Conservation (phyloP, 2,113 vertebrate species). For the Synchiropus splendidus region DNA sequence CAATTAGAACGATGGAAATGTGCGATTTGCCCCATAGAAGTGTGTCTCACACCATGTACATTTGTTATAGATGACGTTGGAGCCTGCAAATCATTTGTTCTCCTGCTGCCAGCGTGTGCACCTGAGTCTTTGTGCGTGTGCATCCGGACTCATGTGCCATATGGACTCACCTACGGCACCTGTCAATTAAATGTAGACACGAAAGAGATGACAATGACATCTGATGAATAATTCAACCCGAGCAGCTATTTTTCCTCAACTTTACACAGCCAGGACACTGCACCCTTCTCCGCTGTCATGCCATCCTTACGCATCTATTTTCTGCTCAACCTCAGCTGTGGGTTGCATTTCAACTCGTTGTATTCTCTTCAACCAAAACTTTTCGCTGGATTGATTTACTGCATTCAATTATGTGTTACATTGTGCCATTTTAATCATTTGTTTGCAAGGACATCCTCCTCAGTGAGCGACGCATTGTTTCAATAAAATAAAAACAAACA, state of each 20-base stretch:
- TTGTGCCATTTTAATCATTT: too few species aligned
- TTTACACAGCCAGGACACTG: slow-evolving; percentile 17
- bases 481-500: background rate
- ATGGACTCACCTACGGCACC: slow-evolving; percentile 46
- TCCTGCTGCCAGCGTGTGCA: slow-evolving; percentile 9
- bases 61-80: background rate
- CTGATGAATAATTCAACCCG: slow-evolving; percentile 55
- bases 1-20: too few species aligned
- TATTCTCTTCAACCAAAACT: too few species aligned
- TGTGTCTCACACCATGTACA: too few species aligned
- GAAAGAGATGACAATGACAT: slow-evolving; percentile 22
- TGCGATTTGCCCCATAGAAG: too few species aligned
- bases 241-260: slow-evolving; percentile 27
- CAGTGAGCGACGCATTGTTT: too few species aligned
- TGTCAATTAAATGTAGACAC: slow-evolving; percentile 44
- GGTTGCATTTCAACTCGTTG: too few species aligned
- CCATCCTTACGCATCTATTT: background rate
- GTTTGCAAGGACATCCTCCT: too few species aligned
- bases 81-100: slow-evolving; percentile 35
- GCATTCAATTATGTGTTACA: too few species aligned
- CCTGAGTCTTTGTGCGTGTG: slow-evolving; percentile 8
- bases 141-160: slow-evolving; percentile 23
- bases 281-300: slow-evolving; percentile 6
- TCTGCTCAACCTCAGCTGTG: too few species aligned
- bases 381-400: background rate